Evolutionary conservation across 2,113 vertebrate genomes (phyloP), one percentile per base, ranked within the genome.

Genomic region (Thomomys bottae): DNA sequence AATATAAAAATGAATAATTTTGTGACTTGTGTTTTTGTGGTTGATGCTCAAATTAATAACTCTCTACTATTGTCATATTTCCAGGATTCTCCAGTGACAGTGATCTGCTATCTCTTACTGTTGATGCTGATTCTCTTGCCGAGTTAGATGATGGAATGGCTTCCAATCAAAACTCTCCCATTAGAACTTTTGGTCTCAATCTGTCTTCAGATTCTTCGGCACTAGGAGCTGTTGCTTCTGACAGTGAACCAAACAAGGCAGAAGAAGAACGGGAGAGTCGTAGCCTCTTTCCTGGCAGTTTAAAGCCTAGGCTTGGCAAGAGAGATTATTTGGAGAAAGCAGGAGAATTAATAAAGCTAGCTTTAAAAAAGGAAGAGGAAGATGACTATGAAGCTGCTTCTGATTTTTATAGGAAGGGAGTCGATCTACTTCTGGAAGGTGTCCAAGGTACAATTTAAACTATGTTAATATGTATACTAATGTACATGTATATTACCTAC

Each of bases 101-200:
- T 0, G 99, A 99, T 96, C 95, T 99, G 97, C 97, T 98, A 89
- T 99, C 98, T 88, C 97, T 99, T 92, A 98, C 98, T 68, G 97
- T 99, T 0, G 99, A 99, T 90, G 97, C 97, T 83, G 99, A 99
- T 96, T 99, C 99, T 96, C 97, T 99, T 87, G 97, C 98, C 0
- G 99, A 98, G 86, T 75, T 98, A 88, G 99, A 99, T 80, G 99
- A 99, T 99, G 99, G 99, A 98, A 99, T 99, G 99, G 99, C 99
- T 98, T 99, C 99, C 96, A 98, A 98, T 94, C 98, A 98, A 87
- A 98, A 97, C 95, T 99, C 99, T 96, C 99, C 99, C 95, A 98
- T 97, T 89, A 98, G 98, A 96, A 96, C 98, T 96, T 96, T 97
- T 45, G 97, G 98, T 94, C 91, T 94, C 96, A 96, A 70, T 96